These are phyloP conservation scores for Trissoscelio sp. DNA, from an alignment of 2,888 invertebrate species.

Conservation along the genomic window DNA sequence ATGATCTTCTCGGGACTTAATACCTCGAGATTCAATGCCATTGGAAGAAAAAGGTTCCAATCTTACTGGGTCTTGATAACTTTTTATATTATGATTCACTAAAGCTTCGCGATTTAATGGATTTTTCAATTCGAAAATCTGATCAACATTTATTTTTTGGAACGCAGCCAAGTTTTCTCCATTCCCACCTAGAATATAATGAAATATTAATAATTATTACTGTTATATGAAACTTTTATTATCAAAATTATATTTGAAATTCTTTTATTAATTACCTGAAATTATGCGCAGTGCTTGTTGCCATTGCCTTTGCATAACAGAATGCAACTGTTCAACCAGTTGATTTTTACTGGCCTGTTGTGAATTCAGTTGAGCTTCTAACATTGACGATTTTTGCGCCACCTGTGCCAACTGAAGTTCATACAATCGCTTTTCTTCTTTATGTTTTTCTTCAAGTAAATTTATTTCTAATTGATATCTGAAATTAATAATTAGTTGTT, in stretches of 20 bases:
- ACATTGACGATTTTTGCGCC: conserved; percentile 87
- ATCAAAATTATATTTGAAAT: conserved; percentile 4
- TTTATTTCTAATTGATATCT: conserved; percentile 91
- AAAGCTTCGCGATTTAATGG: conserved; percentile 75
- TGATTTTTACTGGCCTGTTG: conserved; percentile 86
- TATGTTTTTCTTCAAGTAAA: conserved; percentile 90
- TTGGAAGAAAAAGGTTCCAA: conserved; percentile 69
- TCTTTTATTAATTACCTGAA: conserved; percentile 78
- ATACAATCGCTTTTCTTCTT: conserved; percentile 90
- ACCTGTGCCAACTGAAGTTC: conserved; percentile 89
- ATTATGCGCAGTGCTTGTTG: conserved; percentile 90
- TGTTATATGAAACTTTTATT: not conserved
- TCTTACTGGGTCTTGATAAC: conserved; percentile 74
- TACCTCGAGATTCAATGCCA: conserved; percentile 61
- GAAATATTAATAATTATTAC: not conserved
- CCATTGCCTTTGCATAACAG: conserved; percentile 93
- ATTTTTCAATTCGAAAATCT: conserved; percentile 75
- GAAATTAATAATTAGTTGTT: conserved; percentile 45
- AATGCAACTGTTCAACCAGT: conserved; percentile 90
- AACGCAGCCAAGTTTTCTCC: conserved; percentile 75
- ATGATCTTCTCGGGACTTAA: conserved; percentile 71
- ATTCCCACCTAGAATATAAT: conserved; percentile 75
- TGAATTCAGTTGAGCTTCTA: conserved; percentile 86
- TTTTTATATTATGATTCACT: conserved; percentile 73
- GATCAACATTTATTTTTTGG: conserved; percentile 77